Base-by-base conservation (phyloP, 2,113 vertebrate genomes). In the Catharus minimus region DNA sequence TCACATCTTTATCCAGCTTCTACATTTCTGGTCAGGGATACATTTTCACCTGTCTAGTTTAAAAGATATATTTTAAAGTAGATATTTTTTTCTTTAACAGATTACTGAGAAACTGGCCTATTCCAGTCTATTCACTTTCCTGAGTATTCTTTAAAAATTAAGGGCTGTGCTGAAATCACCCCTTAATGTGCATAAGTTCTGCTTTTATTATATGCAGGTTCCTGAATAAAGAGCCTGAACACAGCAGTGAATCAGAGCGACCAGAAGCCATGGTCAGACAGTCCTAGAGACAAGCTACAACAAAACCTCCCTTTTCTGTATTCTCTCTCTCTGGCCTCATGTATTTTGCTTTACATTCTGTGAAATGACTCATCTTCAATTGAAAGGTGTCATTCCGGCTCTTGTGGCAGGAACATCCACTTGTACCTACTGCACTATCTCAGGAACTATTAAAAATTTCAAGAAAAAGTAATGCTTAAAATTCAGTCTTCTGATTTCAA, bases 131-230 rank as follows among this genome's bases (percentile, higher is more conserved):
- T 84, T 92, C 11, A 36, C 58, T 72, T 94, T 93, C 33, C 68
- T 74, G 36, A 93, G 38, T 24, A 86, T 55, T 83, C 60, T 76
- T 94, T 91, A 62, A 80, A 92, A 93, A 82, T 62, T n/a, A 86
- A 83, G 39, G 46, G 56, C 56, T 82, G 41, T 26, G 36, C 2
- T 64, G 22, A 82, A 36, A 75, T 69, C 26, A 67, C 28, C 5
- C 2, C 2, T 57, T 89, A 15, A 57, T 82, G 20, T 57, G 43
- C 7, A 3, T 38, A 82, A 64, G 7, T 81, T 78, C 66, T 74
- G 39, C 39, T 71, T 92, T 78, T 52, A 24, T 66, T 67, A 36
- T 24, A 21, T n/a, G 20, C 22, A 58, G 23, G 13, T 14, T 83
- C 11, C 43, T 50, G 15, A 81, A 22, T 52, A 56, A 19, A 41